These are phyloP conservation scores for Micrasema minimum DNA, from an alignment of 1,140 invertebrate species.

Conservation along the genomic window DNA sequence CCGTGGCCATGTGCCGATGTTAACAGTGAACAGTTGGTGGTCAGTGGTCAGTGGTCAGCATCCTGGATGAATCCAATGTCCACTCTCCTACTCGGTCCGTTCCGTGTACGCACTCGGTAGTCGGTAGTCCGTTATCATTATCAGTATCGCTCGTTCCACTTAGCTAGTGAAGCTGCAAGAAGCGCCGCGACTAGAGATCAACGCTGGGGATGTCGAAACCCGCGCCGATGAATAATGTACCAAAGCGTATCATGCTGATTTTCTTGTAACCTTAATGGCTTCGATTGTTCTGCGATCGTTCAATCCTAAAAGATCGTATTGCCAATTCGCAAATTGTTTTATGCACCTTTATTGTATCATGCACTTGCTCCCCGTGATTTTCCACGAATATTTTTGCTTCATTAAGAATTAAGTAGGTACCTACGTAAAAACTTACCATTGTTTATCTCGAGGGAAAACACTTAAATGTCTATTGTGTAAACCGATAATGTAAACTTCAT, in stretches of 20 bases:
- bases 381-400: constrained; percentile 5
- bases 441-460: constrained; percentile 38
- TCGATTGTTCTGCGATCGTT: constrained; percentile 15
- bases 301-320: constrained; percentile 1
- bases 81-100: too few relatives aligned
- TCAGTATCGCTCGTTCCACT: background rate
- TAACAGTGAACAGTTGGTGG: background rate
- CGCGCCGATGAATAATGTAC: background rate
- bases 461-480: constrained; percentile 26
- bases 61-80: too few relatives aligned
- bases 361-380: constrained; percentile 2
- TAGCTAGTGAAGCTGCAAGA: background rate
- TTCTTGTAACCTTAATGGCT: constrained; percentile 34
- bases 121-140: constrained; percentile 7
- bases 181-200: background rate
- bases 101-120: too few relatives aligned
- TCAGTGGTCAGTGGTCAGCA: too few relatives aligned
- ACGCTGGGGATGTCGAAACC: constrained; percentile 27
- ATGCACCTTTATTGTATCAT: constrained; percentile 15
- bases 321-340: constrained; percentile 7
- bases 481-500: constrained; percentile 2
- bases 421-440: constrained; percentile 25
- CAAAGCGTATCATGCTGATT: constrained; percentile 4
- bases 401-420: constrained; percentile 5
- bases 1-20: background rate